These are phyloP conservation scores for Microctenopoma lineatum DNA, from an alignment of 2,797 vertebrate genomes.

Conservation along the genomic window DNA sequence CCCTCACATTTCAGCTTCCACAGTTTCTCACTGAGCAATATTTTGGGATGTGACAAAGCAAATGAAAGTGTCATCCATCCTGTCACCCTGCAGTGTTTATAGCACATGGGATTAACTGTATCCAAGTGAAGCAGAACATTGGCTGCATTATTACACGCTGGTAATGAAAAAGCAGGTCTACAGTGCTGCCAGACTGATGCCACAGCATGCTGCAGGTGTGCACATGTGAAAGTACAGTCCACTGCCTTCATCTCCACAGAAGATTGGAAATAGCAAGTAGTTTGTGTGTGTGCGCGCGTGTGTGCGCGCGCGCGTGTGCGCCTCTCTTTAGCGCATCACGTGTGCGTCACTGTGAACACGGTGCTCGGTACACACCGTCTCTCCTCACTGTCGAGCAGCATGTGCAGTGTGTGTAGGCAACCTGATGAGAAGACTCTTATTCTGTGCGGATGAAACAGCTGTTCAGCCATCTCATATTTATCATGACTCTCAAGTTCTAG, in stretches of 20 bases:
- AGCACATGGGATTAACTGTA: neutral
- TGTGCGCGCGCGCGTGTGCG: neutral
- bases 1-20: neutral
- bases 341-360: slow-evolving; percentile 8
- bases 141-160: neutral
- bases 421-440: neutral
- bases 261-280: slow-evolving; percentile 1
- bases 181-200: neutral
- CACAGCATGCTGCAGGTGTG: slow-evolving; percentile 7
- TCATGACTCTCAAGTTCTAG: slow-evolving; percentile 20
- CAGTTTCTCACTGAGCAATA: neutral
- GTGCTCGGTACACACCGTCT: slow-evolving; percentile 28
- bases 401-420: slow-evolving; percentile 21
- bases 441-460: neutral
- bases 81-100: too few relatives aligned
- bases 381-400: slow-evolving; percentile 5
- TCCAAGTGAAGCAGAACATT: neutral
- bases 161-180: neutral
- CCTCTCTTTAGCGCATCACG: slow-evolving; percentile 36
- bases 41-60: neutral
- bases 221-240: neutral
- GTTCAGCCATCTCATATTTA: neutral
- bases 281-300: neutral
- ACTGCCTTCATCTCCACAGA: neutral
- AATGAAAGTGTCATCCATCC: neutral